These are phyloP conservation scores for Craniophora ligustri DNA, from an alignment of 2,888 invertebrate genomes.

Conservation along the genomic window DNA sequence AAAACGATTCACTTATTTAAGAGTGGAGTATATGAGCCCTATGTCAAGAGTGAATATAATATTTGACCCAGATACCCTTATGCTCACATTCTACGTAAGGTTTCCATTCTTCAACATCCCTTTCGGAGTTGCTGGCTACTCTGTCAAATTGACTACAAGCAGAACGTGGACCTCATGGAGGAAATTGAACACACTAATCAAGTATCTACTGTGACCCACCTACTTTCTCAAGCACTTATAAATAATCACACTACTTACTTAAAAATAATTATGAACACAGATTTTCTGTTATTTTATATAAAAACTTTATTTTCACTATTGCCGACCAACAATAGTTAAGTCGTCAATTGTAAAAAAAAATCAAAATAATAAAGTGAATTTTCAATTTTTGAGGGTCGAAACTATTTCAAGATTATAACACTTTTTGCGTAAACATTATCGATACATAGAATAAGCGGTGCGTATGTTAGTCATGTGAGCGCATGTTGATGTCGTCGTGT, in stretches of 20 bases:
- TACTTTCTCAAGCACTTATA: background rate
- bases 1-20: conserved; percentile 52
- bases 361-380: conserved; percentile 81
- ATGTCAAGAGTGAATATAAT: conserved; percentile 52
- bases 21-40: conserved; percentile 57
- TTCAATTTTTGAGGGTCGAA: conserved; percentile 76
- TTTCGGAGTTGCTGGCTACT: conserved; percentile 61
- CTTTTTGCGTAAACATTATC: conserved; percentile 63
- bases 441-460: conserved; percentile 55
- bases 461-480: conserved; percentile 74
- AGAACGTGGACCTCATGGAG: background rate
- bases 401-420: conserved; percentile 57
- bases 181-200: background rate
- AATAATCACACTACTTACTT: background rate
- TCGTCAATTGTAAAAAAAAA: conserved; percentile 84
- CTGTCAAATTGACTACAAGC: conserved; percentile 28
- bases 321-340: conserved; percentile 83
- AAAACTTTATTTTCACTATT: conserved; percentile 81
- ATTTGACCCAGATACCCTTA: conserved; percentile 39
- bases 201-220: background rate
- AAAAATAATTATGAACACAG: conserved; percentile 20
- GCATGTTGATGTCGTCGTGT: conserved; percentile 83
- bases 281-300: conserved; percentile 53
- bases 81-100: conserved; percentile 54
- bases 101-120: conserved; percentile 61